Evolutionary conservation across 2,888 invertebrate genomes (phyloP).

Genomic region (Amiota communis): DNA sequence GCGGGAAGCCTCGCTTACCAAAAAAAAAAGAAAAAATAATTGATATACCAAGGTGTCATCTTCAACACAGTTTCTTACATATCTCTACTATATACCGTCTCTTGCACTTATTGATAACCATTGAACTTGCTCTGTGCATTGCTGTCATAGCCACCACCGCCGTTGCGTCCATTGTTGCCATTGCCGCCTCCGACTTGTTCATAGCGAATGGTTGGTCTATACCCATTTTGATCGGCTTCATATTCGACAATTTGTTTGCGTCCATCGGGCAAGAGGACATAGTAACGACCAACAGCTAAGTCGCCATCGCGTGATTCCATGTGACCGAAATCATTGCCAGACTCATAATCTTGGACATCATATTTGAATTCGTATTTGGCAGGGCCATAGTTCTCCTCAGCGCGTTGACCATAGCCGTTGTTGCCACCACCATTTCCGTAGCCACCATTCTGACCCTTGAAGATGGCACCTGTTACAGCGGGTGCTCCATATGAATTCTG

Average conservation of each 20-base stretch:
- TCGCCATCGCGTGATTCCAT: constrained; percentile 79
- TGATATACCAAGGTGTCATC: neutral
- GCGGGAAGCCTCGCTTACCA: neutral
- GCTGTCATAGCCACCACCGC: constrained; percentile 57
- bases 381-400: constrained; percentile 76
- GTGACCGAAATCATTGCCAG: constrained; percentile 80
- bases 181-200: constrained; percentile 75
- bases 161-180: constrained; percentile 57
- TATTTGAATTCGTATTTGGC: constrained; percentile 82
- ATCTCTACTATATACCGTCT: neutral
- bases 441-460: constrained; percentile 65
- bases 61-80: too few relatives aligned
- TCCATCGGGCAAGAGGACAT: constrained; percentile 80
- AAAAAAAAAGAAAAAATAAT: neutral
- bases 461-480: constrained; percentile 75
- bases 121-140: constrained; percentile 68
- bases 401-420: constrained; percentile 56
- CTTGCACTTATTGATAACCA: constrained; percentile 64
- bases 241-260: constrained; percentile 82
- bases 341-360: constrained; percentile 78
- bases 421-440: constrained; percentile 47
- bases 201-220: constrained; percentile 80
- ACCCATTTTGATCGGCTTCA: constrained; percentile 81
- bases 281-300: constrained; percentile 78
- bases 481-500: constrained; percentile 75